These are phyloP conservation scores for Brevipalpus yothersi DNA, from an alignment of 1,140 invertebrate species.

Conservation along the genomic window DNA sequence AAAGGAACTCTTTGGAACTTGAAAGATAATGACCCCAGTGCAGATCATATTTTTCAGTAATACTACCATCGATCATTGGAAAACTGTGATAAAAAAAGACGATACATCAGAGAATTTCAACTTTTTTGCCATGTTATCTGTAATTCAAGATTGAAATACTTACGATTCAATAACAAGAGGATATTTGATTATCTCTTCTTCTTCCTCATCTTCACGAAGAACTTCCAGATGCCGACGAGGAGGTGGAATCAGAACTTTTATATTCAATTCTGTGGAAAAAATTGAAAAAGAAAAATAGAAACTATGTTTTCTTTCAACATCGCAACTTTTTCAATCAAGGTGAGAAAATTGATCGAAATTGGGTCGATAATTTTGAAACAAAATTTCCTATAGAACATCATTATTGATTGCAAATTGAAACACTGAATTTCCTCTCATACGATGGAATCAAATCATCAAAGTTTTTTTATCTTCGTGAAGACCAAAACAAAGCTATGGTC, in stretches of 20 bases:
- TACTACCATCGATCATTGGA: not conserved
- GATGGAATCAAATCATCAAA: too few species aligned
- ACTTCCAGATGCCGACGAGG: not conserved
- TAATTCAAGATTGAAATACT: not conserved
- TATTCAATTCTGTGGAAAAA: not conserved
- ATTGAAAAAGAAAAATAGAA: not conserved
- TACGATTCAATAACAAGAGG: conserved; percentile 24
- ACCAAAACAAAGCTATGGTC: too few species aligned
- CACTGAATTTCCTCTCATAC: too few species aligned
- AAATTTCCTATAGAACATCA: too few species aligned
- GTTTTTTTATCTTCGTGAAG: too few species aligned
- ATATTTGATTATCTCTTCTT: not conserved
- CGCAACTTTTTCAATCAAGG: too few species aligned
- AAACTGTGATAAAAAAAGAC: not conserved
- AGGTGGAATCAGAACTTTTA: not conserved
- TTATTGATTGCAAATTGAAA: too few species aligned
- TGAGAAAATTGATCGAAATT: too few species aligned
- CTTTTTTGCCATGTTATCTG: not conserved
- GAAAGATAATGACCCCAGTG: not conserved
- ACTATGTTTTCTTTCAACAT: too few species aligned
- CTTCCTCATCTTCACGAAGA: not conserved
- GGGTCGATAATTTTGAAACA: too few species aligned
- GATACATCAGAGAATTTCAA: too few species aligned
- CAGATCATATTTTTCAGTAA: not conserved
- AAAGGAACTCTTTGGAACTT: not conserved